Percentiles rank a stretch among this genome's conserved stretches.
phyloP scores from a whole-genome alignment of 2,113 vertebrate genomes.

The Orcinus orca region DNA sequence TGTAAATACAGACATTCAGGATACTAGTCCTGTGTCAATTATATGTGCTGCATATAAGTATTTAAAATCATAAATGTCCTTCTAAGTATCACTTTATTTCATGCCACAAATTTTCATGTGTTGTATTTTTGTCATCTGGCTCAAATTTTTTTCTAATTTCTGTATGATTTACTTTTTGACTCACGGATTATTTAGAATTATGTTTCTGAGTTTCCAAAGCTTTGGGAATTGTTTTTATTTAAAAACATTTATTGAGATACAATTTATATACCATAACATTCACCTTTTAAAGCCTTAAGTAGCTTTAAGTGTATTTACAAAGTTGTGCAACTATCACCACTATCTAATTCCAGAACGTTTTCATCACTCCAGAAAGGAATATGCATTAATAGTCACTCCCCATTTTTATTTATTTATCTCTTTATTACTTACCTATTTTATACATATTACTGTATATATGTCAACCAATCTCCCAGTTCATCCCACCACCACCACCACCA shows the following conservation, averaged over 20 bases:
- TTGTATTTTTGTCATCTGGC: neutral
- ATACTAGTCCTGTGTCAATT: neutral
- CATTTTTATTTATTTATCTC: neutral
- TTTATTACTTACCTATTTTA: no score
- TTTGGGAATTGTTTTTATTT: neutral
- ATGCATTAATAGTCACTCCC: neutral
- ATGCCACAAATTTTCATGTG: neutral
- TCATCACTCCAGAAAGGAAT: neutral
- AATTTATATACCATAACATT: neutral
- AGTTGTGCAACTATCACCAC: neutral
- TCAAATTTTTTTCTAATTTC: neutral
- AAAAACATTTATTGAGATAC: neutral
- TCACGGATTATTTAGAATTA: neutral
- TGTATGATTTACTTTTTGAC: neutral
- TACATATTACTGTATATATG: no score
- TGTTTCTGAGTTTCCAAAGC: neutral
- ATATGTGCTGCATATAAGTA: neutral
- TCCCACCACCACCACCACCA: no score
- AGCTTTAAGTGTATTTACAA: neutral
- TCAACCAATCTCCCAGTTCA: no score
- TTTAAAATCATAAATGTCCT: neutral
- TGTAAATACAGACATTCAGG: neutral
- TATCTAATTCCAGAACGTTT: neutral
- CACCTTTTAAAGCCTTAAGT: neutral
- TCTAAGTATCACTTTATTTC: neutral